Percentiles rank a stretch among this genome's conserved stretches.
Conservation (phyloP, 2,888 invertebrate species). For the Eumacrocentrus americanus region DNA sequence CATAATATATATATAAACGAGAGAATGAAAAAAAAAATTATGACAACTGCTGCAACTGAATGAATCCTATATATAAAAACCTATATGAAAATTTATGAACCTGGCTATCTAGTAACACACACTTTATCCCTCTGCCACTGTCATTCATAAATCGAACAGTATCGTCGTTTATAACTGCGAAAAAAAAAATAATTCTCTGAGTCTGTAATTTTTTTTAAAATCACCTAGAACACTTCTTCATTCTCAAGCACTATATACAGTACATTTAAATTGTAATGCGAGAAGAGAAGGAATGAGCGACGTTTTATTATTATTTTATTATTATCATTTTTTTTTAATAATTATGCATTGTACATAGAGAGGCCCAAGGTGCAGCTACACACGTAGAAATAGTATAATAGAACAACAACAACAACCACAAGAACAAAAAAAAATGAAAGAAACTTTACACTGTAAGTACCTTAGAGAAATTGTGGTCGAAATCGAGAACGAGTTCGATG, state of each 20-base stretch:
- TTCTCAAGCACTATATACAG: not conserved
- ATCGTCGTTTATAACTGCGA: not conserved
- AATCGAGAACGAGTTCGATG: constrained; percentile 28
- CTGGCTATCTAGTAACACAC: not conserved
- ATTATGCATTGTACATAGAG: constrained; percentile 25
- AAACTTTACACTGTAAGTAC: constrained; percentile 39
- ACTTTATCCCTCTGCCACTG: not conserved
- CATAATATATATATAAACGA: not conserved
- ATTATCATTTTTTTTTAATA: constrained; percentile 28
- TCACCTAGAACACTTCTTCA: not conserved
- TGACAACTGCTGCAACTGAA: too few species aligned
- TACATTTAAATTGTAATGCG: not conserved
- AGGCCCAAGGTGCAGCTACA: constrained; percentile 37
- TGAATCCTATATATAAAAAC: too few species aligned
- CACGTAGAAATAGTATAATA: constrained; percentile 29
- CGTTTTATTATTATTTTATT: not conserved
- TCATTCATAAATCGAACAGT: not conserved
- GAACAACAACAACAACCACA: constrained; percentile 21
- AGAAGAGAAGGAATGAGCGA: not conserved
- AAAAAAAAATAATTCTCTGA: not conserved
- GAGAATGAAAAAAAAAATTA: not conserved
- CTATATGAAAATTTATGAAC: not conserved
- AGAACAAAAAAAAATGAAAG: constrained; percentile 20
- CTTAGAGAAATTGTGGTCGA: constrained; percentile 32
- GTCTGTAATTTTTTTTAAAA: not conserved